Evolutionary conservation across 2,113 vertebrate genomes (phyloP), one percentile per base, ranked within the genome.

Genomic region (Pipa parva): DNA sequence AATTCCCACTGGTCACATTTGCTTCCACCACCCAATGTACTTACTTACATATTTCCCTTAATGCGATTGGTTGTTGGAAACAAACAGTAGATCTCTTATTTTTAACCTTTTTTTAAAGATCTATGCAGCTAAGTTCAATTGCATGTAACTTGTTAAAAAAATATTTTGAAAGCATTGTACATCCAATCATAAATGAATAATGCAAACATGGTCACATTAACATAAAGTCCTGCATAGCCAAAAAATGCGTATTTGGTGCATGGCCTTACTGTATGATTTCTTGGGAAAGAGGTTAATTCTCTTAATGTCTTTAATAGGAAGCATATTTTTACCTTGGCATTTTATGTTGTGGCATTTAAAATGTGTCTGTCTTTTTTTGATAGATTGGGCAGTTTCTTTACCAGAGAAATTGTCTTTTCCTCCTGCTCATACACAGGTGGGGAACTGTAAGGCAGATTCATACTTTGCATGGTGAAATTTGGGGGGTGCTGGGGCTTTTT

Each of bases 401-500:
- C 20, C 1, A 11, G 36, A 27, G 36, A 27, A 58, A 7, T 6
- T n/a, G 10, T 27, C 24, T 7, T 2, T 2, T 20, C 0, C 4
- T 24, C 18, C 42, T 0, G 42, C 21, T 96, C 87, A 98, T 73
- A 99, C 92, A 29, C 93, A 97, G 5, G 94, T 91, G 10, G 96
- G 93, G 1, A 94, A 87, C 1, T 90, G 86, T 50, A 87, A 78
- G 0, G 93, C 83, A 0, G 92, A 83, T 64, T 97, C 94, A 0
- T 92, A 94, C 74, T 97, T 97, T 5, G 88, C 85, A 15, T 81
- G 89, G 73, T 88, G 89, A 33, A 84, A 77, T 81, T 97, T 99
- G 28, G 85, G 88, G 20, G 92, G 87, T 0, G 91, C 92, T 49
- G 92, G 95, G 75, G 94, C 73, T 97, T 97, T 75, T 93, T 90